Conservation (phyloP, 2,113 vertebrate species). For the Pipa parva region DNA sequence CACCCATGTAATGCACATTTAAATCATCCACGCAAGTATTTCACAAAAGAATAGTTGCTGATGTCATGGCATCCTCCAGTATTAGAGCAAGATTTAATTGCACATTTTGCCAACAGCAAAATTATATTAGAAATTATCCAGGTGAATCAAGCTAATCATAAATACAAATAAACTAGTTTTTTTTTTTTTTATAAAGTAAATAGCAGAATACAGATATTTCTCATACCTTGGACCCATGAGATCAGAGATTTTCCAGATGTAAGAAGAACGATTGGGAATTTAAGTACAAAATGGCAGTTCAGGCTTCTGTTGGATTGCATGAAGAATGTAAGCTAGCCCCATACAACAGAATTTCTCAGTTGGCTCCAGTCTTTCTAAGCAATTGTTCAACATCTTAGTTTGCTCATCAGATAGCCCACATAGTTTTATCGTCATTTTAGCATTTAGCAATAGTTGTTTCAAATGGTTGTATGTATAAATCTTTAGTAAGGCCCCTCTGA, state of each 20-base stretch:
- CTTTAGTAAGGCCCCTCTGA: too few relatives aligned
- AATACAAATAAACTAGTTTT: background rate
- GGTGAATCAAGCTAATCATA: background rate
- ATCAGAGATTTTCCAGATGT: too few relatives aligned
- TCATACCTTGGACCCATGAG: background rate
- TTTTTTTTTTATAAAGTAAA: background rate
- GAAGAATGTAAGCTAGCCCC: too few relatives aligned
- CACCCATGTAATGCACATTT: background rate
- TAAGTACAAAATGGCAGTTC: too few relatives aligned
- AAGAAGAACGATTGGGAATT: too few relatives aligned
- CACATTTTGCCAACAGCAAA: slow-evolving; percentile 1
- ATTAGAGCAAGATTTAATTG: slow-evolving; percentile 2
- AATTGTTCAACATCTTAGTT: too few relatives aligned
- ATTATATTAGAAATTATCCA: slow-evolving; percentile 11
- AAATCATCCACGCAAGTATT: background rate
- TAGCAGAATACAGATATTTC: background rate
- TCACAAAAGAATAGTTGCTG: background rate
- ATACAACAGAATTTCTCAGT: too few relatives aligned
- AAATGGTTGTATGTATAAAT: too few relatives aligned
- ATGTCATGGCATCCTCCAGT: background rate
- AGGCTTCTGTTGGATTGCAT: background rate
- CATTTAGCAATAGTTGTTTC: too few relatives aligned
- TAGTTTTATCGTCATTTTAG: too few relatives aligned
- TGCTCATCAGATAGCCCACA: too few relatives aligned
- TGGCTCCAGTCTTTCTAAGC: too few relatives aligned